These are phyloP conservation scores for Erynnis tages DNA, from an alignment of 2,888 invertebrate species.

Conservation along the genomic window DNA sequence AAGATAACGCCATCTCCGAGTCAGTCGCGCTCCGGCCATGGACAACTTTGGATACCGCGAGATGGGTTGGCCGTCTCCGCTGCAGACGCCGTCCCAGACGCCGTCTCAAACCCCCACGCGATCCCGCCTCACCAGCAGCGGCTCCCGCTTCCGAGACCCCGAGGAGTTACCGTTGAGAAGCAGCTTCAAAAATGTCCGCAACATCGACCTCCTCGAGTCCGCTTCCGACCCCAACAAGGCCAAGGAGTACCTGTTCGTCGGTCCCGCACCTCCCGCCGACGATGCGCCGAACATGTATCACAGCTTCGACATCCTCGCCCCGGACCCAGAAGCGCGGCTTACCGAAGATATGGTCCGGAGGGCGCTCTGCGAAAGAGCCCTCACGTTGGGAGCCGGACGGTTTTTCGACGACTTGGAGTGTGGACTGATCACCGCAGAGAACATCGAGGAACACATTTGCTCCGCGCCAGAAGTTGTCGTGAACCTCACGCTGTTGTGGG, in stretches of 20 bases:
- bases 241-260: slow-evolving; percentile 89
- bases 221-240: slow-evolving; percentile 79
- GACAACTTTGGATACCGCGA: slow-evolving; percentile 85
- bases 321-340: slow-evolving; percentile 85
- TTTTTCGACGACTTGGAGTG: slow-evolving; percentile 89
- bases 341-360: slow-evolving; percentile 86
- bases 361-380: slow-evolving; percentile 86
- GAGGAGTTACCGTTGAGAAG: slow-evolving; percentile 80
- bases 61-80: slow-evolving; percentile 76
- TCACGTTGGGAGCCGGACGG: slow-evolving; percentile 83
- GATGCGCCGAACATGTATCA: slow-evolving; percentile 90
- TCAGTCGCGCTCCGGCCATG: slow-evolving; percentile 70
- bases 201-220: slow-evolving; percentile 82
- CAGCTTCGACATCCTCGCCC: slow-evolving; percentile 86
- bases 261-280: slow-evolving; percentile 90
- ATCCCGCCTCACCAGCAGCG: slow-evolving; percentile 63
- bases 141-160: slow-evolving; percentile 61
- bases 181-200: slow-evolving; percentile 58
- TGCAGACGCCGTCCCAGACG: slow-evolving; percentile 56
- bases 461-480: slow-evolving; percentile 85
- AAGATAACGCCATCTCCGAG: slow-evolving; percentile 55
- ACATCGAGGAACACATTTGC: slow-evolving; percentile 79
- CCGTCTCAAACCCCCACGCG: slow-evolving; percentile 50
- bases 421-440: slow-evolving; percentile 83
- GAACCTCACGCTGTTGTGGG: slow-evolving; percentile 87